A percentile compares a stretch with the other conserved stretches of the same genome.
phyloP scores from a whole-genome alignment of 2,888 invertebrate genomes.

The Margaritifera margaritifera region DNA sequence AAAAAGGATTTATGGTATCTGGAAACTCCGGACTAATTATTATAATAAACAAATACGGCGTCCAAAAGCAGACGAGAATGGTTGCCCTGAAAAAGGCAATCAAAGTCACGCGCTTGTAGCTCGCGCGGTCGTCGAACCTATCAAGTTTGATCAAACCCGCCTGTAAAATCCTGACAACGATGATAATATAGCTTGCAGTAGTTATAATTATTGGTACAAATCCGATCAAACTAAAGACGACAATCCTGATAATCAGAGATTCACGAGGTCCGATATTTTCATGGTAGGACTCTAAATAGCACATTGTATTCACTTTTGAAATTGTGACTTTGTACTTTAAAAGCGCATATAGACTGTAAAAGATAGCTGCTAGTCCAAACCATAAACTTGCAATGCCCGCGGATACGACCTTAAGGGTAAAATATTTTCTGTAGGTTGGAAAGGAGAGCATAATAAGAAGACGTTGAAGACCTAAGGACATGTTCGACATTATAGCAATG shows the following conservation, averaged over 20 bases:
- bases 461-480: not conserved
- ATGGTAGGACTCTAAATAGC: not conserved
- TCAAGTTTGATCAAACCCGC: slow-evolving; percentile 1
- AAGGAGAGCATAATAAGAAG: not conserved
- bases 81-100: not conserved
- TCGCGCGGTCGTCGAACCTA: not conserved
- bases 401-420: not conserved
- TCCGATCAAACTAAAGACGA: not conserved
- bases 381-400: not conserved
- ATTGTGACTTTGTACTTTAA: not conserved
- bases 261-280: not conserved
- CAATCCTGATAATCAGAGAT: not conserved
- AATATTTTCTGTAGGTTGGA: not conserved
- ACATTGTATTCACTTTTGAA: not conserved
- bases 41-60: not conserved
- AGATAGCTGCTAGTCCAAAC: not conserved
- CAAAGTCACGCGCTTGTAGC: not conserved
- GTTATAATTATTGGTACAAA: not conserved
- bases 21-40: not conserved
- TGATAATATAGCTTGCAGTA: not conserved
- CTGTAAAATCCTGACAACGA: slow-evolving; percentile 1
- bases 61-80: not conserved
- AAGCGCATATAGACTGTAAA: not conserved
- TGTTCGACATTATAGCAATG: not conserved
- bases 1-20: not conserved